Base-by-base conservation (phyloP, 2,797 vertebrate genomes). In the Sebastes hubbsi region DNA sequence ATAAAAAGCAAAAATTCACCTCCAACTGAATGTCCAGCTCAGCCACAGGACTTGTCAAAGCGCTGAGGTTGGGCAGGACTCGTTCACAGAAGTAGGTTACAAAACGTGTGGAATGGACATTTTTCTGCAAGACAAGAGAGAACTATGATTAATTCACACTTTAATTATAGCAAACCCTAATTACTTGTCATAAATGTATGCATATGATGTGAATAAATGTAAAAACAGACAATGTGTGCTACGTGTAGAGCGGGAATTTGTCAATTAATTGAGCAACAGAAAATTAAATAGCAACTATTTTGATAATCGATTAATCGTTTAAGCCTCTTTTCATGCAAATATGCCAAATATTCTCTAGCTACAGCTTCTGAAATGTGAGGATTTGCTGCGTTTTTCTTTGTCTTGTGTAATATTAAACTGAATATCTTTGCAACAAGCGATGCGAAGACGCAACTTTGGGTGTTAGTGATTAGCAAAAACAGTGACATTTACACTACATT, bases 21-120 rank as follows among this genome's bases (percentile, higher is more conserved):
- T 99, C 99, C 89, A 99, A 92, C 90, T 99, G 99, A 89, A 99
- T 99, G 94, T 99, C 98, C 36, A 99, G 95, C 77, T 98, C 98
- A 46, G 99, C 98, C 79, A 97, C 97, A 11, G 98, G 97, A 61
- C 97, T 98, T 32, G 97, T 97, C 90, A 99, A 92, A 72, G 96
- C 92, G 88, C 97, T 96, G 85, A 99, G 97, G 89, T 98, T 99
- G 58, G 98, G 97, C 81, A 99, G 96, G 81, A 99, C 98, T 1
- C 98, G 97, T 88, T 99, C 97, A 90, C 98, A 99, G 93, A 99
- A 99, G 55, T 99, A 99, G 16, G 98, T 99, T 59, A 99, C 96
- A 88, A 99, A 99, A 70, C 97, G 97, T 9, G 98, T 99, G 87
- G 99, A 99, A 95, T 99, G 99, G 72, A 99, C 98, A 82, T 99